Evolutionary conservation across 1,140 invertebrate genomes (phyloP), one percentile per base, ranked within the genome.

Genomic region (Heliconius himera): DNA sequence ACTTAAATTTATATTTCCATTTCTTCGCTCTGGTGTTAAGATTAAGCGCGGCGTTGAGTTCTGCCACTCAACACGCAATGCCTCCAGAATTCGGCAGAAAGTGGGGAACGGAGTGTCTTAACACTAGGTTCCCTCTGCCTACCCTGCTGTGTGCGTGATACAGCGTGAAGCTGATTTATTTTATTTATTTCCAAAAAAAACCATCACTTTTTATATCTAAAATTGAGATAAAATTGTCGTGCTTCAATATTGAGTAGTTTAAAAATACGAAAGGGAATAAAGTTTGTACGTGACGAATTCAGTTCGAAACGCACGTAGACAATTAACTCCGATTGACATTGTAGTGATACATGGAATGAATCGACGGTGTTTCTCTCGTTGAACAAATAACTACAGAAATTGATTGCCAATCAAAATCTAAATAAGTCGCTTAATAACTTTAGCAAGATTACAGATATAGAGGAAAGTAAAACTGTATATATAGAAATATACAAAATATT

Each of bases 271-370:
- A 75, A 76, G 77, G 46, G 33, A 78, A 81, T 81, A 85, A 87
- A 81, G 83, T 70, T 70, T 71, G 85, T 82, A 89, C 88, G 89
- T 90, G 88, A 89, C 88, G 84, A 84, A 89, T 88, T 86, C 84
- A 79, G 77, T 77, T 89, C 83, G 86, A 90, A 90, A 89, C 87
- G 84, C 89, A 89, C 89, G 88, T 91, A 89, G 88, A 87, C 89
- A 89, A 90, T 88, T 88, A 88, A 88, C 86, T 84, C 77, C 80
- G 80, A 82, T 82, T 88, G 87, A 87, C 87, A 85, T 87, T 87
- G 85, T 84, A 86, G 79, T 88, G 84, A 90, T 85, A 88, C 85
- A 90, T 84, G 83, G 80, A 83, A 79, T 66, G 79, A 76, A 81
- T 78, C 73, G 41, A 81, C 73, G 76, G 60, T 66, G 60, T 66